phyloP scores from a whole-genome alignment of 2,797 vertebrate genomes.

The Periparus ater region DNA sequence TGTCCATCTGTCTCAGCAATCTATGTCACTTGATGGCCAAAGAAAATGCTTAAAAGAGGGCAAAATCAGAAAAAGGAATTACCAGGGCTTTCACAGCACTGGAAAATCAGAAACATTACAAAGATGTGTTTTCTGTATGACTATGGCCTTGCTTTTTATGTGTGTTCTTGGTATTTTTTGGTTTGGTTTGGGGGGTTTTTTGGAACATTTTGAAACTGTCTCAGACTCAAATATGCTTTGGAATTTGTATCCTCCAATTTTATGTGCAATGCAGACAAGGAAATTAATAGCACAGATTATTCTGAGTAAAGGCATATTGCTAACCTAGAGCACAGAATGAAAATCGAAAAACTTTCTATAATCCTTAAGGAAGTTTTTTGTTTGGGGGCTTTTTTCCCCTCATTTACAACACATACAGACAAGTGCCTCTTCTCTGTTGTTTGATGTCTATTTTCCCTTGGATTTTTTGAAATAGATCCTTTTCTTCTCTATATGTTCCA shows the following conservation, averaged over 20 bases:
- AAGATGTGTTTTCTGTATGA: not conserved
- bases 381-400: rapidly evolving
- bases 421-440: not conserved
- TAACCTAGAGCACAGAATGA: not conserved
- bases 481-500: not conserved
- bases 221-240: not conserved
- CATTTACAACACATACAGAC: not conserved
- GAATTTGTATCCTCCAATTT: not conserved
- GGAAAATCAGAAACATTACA: not conserved
- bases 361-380: not conserved
- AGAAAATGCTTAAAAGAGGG: not conserved
- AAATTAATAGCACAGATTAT: not conserved
- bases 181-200: rapidly evolving
- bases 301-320: not conserved
- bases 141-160: not conserved
- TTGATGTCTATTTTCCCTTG: not conserved
- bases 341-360: not conserved
- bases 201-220: not conserved
- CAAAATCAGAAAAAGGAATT: not conserved
- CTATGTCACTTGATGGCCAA: not conserved
- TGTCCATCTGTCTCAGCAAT: not conserved
- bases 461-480: not conserved
- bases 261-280: not conserved
- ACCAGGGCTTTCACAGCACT: not conserved
- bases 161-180: not conserved